phyloP scores from a whole-genome alignment of 2,797 vertebrate species.

The Clamator glandarius region DNA sequence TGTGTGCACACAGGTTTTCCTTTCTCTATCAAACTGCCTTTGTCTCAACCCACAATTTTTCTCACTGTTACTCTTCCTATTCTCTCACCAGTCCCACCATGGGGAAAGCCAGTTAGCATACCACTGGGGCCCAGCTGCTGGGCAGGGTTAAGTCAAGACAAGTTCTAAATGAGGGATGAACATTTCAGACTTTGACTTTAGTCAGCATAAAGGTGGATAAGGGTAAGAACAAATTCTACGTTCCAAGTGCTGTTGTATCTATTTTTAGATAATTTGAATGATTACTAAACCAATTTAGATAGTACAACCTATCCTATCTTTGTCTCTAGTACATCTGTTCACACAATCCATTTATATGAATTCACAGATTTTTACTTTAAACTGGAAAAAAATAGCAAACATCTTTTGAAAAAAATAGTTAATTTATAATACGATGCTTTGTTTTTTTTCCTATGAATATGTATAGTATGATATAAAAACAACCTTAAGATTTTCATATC shows the following conservation, averaged over 20 bases:
- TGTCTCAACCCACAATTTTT: rapidly evolving
- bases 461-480: background rate
- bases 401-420: background rate
- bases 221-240: background rate
- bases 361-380: background rate
- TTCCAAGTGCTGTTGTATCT: background rate
- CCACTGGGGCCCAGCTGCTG: background rate
- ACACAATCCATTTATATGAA: background rate
- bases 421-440: background rate
- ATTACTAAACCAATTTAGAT: background rate
- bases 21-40: background rate
- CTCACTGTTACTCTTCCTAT: background rate
- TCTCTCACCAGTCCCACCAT: background rate
- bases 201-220: background rate
- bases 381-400: background rate
- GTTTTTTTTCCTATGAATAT: background rate
- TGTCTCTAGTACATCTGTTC: background rate
- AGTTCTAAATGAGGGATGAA: background rate
- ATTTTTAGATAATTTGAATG: background rate
- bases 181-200: background rate
- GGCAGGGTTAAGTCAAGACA: background rate
- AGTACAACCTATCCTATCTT: background rate
- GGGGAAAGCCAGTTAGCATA: rapidly evolving
- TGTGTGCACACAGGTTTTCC: background rate
- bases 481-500: background rate